These are phyloP conservation scores for Plebejus argus DNA, from an alignment of 2,888 invertebrate species.

Conservation along the genomic window DNA sequence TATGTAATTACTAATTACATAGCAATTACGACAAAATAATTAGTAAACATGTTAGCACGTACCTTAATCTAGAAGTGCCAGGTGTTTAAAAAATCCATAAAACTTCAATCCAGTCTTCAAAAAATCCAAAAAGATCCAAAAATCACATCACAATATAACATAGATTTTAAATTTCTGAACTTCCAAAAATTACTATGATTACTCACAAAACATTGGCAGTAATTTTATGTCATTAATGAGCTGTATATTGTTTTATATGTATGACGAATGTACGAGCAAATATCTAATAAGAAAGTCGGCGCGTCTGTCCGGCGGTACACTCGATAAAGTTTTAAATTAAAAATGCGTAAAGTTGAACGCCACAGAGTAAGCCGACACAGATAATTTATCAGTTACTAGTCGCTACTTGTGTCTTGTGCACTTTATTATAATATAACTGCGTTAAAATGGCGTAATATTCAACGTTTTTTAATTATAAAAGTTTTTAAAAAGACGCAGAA, in stretches of 20 bases:
- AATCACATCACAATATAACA: background rate
- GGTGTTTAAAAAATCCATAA: background rate
- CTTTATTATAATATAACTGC: background rate
- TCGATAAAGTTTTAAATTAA: conserved; percentile 41
- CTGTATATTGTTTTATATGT: background rate
- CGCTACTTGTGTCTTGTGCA: background rate
- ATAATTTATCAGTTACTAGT: conserved; percentile 18
- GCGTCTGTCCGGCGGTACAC: conserved; percentile 36
- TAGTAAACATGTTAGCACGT: background rate
- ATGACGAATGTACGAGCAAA: background rate
- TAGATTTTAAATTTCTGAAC: background rate
- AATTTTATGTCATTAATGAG: background rate
- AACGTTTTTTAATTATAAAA: too few species aligned
- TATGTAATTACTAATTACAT: background rate
- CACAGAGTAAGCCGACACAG: conserved; percentile 34
- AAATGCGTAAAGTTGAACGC: conserved; percentile 35
- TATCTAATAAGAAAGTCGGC: conserved; percentile 12
- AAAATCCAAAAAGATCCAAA: background rate
- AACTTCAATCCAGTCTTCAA: background rate
- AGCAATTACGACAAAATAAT: too few species aligned
- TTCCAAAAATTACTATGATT: background rate
- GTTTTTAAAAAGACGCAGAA: too few species aligned
- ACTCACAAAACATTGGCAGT: background rate
- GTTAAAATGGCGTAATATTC: background rate
- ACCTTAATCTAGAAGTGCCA: background rate